These are phyloP conservation scores for Diceros bicornis DNA, from an alignment of 2,797 vertebrate species.

Conservation along the genomic window DNA sequence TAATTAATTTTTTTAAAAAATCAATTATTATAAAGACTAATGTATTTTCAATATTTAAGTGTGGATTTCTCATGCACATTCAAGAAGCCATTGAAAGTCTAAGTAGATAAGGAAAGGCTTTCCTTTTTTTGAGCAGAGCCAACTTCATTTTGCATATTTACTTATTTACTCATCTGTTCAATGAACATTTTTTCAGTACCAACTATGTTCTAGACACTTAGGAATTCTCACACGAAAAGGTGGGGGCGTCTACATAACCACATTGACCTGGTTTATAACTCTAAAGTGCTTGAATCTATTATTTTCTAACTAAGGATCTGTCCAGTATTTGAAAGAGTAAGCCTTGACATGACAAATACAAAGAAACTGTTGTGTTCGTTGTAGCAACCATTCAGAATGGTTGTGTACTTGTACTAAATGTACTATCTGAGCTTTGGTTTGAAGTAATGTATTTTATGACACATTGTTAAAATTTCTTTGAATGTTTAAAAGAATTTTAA, in stretches of 20 bases:
- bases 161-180: background rate
- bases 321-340: background rate
- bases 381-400: background rate
- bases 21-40: background rate
- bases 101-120: background rate
- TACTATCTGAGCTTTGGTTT: background rate
- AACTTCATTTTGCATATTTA: conserved; percentile 36
- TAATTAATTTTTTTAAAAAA: conserved; percentile 1
- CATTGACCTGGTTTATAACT: background rate
- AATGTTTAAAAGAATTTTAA: background rate
- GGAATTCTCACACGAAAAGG: background rate
- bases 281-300: conserved; percentile 12
- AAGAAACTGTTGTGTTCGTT: background rate
- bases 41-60: conserved; percentile 45
- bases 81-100: conserved; percentile 27
- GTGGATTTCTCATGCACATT: background rate
- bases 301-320: conserved; percentile 6
- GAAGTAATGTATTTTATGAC: conserved; percentile 9
- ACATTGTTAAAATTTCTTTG: background rate
- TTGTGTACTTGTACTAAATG: background rate
- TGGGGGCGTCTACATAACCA: background rate
- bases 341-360: background rate
- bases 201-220: background rate
- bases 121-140: background rate
- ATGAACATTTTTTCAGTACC: background rate